These are phyloP conservation scores for Baccha elongata DNA, from an alignment of 2,888 invertebrate species.

Conservation along the genomic window DNA sequence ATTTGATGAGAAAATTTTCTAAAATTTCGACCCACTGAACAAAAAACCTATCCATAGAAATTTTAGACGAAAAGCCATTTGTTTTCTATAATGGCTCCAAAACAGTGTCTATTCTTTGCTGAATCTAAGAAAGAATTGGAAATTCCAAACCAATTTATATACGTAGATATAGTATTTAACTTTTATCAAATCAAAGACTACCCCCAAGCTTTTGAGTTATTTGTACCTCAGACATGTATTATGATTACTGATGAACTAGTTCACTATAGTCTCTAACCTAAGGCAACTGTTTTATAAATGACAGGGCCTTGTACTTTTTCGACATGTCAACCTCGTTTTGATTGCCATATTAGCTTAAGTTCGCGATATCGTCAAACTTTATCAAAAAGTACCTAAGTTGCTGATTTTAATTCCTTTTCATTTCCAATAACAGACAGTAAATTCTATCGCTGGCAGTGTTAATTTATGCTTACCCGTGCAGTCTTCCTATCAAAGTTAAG, in stretches of 20 bases:
- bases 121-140: constrained; percentile 12
- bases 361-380: constrained; percentile 18
- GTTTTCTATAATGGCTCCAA: background rate
- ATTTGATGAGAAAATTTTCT: background rate
- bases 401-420: constrained; percentile 4
- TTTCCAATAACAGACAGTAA: constrained; percentile 12
- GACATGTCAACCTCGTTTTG: constrained; percentile 23
- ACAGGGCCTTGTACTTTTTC: constrained; percentile 20
- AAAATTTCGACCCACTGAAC: constrained; percentile 28
- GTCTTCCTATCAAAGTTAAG: no score
- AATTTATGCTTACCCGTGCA: no score
- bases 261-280: background rate
- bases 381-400: constrained; percentile 15
- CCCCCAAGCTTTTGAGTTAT: constrained; percentile 38
- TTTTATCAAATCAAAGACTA: constrained; percentile 10
- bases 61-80: constrained; percentile 36
- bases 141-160: constrained; percentile 52
- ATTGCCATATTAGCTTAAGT: constrained; percentile 7
- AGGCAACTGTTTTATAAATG: constrained; percentile 10
- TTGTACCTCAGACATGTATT: background rate
- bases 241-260: background rate
- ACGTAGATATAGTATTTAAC: background rate
- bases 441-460: constrained; percentile 41
- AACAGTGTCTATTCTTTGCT: background rate
- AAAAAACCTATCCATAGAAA: constrained; percentile 45